Percentiles rank a stretch among this genome's conserved stretches.
Conservation (phyloP, 2,113 vertebrate species). For the Pungitius pungitius region DNA sequence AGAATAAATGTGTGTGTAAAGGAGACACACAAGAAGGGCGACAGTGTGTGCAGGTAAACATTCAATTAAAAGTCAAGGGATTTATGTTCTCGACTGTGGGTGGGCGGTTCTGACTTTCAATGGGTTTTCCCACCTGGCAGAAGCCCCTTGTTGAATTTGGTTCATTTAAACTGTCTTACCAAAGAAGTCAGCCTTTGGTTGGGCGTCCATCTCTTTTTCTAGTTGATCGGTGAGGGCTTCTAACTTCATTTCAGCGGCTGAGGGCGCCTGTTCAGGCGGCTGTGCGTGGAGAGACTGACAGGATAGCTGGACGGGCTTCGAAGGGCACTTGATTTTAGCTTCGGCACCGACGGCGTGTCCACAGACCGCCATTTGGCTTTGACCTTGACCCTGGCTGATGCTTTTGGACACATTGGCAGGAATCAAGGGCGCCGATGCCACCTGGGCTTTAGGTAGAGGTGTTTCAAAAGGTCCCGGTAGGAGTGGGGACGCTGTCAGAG, state of each 20-base stretch:
- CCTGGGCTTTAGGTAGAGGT: conserved; percentile 42
- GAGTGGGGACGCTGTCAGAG: conserved; percentile 21
- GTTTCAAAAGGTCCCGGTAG: conserved; percentile 37
- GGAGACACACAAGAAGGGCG: conserved; percentile 5
- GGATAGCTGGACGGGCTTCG: conserved; percentile 79
- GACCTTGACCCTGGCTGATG: conserved; percentile 53
- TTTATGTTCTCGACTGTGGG: conserved; percentile 33
- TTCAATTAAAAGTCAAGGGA: conserved; percentile 22
- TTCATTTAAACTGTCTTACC: conserved; percentile 83
- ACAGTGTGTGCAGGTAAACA: conserved; percentile 17
- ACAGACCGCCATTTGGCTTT: conserved; percentile 28
- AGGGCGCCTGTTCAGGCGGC: conserved; percentile 80
- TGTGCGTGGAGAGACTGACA: conserved; percentile 81
- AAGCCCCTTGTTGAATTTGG: conserved; percentile 16
- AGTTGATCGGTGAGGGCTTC: conserved; percentile 92
- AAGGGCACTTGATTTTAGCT: conserved; percentile 60
- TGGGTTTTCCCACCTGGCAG: conserved; percentile 26
- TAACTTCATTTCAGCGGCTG: conserved; percentile 88
- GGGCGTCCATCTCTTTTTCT: conserved; percentile 93
- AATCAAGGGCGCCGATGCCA: conserved; percentile 13
- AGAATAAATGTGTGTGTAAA: neutral
- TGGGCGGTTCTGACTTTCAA: conserved; percentile 18
- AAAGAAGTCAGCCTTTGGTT: conserved; percentile 92
- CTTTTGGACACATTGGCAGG: conserved; percentile 41
- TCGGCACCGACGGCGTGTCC: conserved; percentile 31